A percentile compares a stretch with the other conserved stretches of the same genome.
Conservation (phyloP, 2,888 invertebrate genomes). For the Creontiades dilutus region DNA sequence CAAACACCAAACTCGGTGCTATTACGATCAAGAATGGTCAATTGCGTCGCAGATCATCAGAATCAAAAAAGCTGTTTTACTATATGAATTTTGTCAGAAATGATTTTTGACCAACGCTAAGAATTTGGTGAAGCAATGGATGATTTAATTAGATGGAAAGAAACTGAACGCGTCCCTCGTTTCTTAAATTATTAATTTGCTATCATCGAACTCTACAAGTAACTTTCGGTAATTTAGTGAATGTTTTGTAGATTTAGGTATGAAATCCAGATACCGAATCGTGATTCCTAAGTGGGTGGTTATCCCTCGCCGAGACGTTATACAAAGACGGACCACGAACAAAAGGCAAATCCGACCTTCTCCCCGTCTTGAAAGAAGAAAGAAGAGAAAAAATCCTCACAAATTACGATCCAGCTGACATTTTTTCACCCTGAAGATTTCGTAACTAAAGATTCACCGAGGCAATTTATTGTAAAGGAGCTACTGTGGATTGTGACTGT, state of each 20-base stretch:
- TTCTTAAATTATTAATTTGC: no score
- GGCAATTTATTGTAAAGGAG: not conserved
- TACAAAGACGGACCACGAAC: slow-evolving; percentile 9
- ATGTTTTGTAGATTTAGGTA: not conserved
- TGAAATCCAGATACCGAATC: not conserved
- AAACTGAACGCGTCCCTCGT: no score
- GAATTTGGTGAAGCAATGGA: no score
- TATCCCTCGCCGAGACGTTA: not conserved
- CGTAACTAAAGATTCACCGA: slow-evolving; percentile 4
- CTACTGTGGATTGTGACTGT: slow-evolving; percentile 13
- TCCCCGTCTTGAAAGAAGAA: not conserved
- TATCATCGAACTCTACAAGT: no score
- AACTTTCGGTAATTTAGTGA: no score
- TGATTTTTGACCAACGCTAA: no score
- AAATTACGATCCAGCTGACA: slow-evolving; percentile 32
- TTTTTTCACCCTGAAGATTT: slow-evolving; percentile 8
- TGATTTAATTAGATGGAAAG: no score
- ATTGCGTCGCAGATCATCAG: no score
- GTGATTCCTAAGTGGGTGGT: slow-evolving; percentile 19
- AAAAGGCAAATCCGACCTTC: slow-evolving; percentile 31
- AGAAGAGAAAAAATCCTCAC: not conserved
- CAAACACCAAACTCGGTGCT: no score
- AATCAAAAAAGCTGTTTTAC: no score
- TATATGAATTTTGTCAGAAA: no score
- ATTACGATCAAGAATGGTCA: no score